These are phyloP conservation scores for Lordiphosa mommai DNA, from an alignment of 1,140 invertebrate genomes.

Conservation along the genomic window DNA sequence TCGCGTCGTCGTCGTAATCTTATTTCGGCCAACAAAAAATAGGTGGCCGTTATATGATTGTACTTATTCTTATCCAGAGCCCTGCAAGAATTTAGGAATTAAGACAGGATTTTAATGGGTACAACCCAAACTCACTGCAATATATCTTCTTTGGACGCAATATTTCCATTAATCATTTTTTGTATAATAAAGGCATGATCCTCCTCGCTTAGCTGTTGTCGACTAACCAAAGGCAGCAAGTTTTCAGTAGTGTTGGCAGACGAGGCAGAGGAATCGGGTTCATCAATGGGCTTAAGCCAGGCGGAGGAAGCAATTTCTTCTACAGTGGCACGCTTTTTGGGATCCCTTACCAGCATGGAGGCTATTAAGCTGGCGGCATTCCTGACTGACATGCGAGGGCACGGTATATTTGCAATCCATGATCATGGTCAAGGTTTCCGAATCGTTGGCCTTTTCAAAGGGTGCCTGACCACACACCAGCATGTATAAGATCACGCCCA, in stretches of 20 bases:
- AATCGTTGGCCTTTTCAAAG: constrained; percentile 99
- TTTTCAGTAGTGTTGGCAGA: constrained; percentile 80
- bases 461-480: constrained; percentile 97
- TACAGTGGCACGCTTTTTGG: constrained; percentile 92
- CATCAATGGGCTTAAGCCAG: constrained; percentile 86
- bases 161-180: constrained; percentile 97
- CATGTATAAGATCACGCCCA: constrained; percentile 99
- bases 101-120: background rate
- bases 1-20: constrained; percentile 88
- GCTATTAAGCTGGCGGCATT: constrained; percentile 93
- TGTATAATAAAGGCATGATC: constrained; percentile 95
- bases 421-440: constrained; percentile 99
- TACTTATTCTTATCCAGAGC: constrained; percentile 97
- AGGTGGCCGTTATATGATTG: constrained; percentile 99
- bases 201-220: constrained; percentile 92
- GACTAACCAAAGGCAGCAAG: constrained; percentile 88
- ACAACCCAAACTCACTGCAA: constrained; percentile 84
- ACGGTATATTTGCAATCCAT: constrained; percentile 99
- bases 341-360: constrained; percentile 95
- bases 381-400: constrained; percentile 91
- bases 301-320: constrained; percentile 93
- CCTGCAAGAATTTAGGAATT: constrained; percentile 81
- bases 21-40: constrained; percentile 97
- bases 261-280: constrained; percentile 32
- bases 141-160: constrained; percentile 96